These are phyloP conservation scores for Torymus auratus DNA, from an alignment of 2,888 invertebrate species.

Conservation along the genomic window DNA sequence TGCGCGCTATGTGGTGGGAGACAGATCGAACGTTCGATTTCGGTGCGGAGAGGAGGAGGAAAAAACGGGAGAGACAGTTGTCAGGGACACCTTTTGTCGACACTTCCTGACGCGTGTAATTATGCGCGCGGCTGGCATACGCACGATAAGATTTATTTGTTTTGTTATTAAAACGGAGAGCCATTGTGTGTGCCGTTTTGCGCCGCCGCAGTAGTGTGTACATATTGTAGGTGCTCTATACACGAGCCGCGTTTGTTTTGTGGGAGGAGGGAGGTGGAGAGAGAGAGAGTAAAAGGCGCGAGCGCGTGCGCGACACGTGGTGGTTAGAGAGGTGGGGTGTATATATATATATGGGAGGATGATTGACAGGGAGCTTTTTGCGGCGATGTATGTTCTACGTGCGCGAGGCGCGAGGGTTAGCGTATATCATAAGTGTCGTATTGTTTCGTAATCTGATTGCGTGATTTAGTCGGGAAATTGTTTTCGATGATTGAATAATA, in stretches of 20 bases:
- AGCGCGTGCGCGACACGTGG: neutral
- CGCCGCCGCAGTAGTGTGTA: no score
- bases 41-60: neutral
- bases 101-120: conserved; percentile 38
- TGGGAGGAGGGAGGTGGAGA: no score
- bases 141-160: conserved; percentile 44
- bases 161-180: conserved; percentile 23
- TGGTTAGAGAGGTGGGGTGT: no score
- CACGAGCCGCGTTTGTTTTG: no score
- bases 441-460: no score
- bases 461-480: no score
- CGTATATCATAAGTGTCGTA: no score
- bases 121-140: neutral
- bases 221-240: no score
- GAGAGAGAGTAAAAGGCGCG: neutral
- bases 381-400: no score
- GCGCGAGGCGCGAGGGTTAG: no score
- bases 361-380: conserved; percentile 19
- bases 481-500: no score
- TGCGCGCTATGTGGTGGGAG: neutral
- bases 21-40: conserved; percentile 43
- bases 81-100: conserved; percentile 46
- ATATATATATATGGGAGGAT: neutral
- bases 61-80: neutral
- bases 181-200: no score